Conservation (phyloP, 2,888 invertebrate species). For the Acrobasis repandana region DNA sequence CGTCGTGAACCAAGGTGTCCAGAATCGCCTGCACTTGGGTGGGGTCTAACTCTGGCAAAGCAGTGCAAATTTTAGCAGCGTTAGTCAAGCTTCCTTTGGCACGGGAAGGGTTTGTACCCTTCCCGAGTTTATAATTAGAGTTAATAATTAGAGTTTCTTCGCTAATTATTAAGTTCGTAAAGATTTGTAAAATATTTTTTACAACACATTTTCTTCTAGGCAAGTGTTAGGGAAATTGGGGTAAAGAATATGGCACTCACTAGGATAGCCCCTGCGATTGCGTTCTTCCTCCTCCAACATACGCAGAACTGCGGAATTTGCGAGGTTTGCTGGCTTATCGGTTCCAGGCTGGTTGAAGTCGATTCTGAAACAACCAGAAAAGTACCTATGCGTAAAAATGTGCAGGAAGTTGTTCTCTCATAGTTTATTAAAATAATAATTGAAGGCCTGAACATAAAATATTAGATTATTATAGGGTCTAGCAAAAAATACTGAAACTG, state of each 20-base stretch:
- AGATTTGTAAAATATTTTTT: not conserved
- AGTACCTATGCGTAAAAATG: not conserved
- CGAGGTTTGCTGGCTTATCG: constrained; percentile 90
- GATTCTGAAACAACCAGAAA: constrained; percentile 83
- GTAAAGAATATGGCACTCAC: constrained; percentile 67
- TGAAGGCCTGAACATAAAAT: not conserved
- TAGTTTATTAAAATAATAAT: no score
- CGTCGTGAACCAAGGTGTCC: constrained; percentile 63
- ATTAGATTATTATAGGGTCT: no score
- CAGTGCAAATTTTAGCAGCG: constrained; percentile 51
- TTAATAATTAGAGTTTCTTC: no score
- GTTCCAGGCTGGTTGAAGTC: constrained; percentile 88
- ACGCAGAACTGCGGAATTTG: constrained; percentile 92
- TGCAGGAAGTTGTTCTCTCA: not conserved
- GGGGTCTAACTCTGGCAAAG: constrained; percentile 74
- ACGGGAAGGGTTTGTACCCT: not conserved
- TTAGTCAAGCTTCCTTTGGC: constrained; percentile 51
- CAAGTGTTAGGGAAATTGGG: not conserved
- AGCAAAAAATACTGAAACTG: no score
- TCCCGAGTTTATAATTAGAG: no score
- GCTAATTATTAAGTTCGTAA: no score
- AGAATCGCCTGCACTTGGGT: constrained; percentile 73
- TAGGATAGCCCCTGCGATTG: constrained; percentile 84
- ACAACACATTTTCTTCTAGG: not conserved
- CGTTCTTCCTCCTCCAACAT: constrained; percentile 94